Evolutionary conservation across 2,888 invertebrate genomes (phyloP).

Genomic region (Tipula unca): DNA sequence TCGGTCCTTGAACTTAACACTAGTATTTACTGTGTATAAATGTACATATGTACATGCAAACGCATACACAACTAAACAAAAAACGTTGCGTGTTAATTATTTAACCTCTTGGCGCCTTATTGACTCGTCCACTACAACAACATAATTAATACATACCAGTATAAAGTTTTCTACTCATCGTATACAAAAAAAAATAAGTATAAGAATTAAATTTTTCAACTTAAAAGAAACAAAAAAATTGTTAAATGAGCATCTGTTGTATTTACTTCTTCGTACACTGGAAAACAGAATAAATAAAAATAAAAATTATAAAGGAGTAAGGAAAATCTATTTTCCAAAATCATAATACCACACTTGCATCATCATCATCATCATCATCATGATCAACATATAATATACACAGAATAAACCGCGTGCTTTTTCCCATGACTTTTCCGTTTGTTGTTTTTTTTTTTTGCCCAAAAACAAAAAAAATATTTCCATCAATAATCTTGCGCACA

Average conservation of each 20-base stretch:
- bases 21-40: neutral
- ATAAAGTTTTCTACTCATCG: neutral
- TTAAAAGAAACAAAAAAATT: neutral
- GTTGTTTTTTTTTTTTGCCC: neutral
- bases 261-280: neutral
- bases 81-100: neutral
- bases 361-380: neutral
- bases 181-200: too few relatives aligned
- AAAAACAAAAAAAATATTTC: neutral
- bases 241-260: neutral
- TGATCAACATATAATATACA: neutral
- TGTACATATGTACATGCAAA: neutral
- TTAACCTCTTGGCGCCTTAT: conserved; percentile 14
- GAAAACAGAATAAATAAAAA: neutral
- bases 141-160: neutral
- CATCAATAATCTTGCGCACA: neutral
- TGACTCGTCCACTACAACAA: neutral
- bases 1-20: neutral
- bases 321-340: neutral
- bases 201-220: neutral
- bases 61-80: neutral
- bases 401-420: neutral
- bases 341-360: neutral
- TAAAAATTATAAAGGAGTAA: too few relatives aligned
- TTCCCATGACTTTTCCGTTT: neutral